These are phyloP conservation scores for Rhagonycha fulva DNA, from an alignment of 2,888 invertebrate genomes.

Conservation along the genomic window DNA sequence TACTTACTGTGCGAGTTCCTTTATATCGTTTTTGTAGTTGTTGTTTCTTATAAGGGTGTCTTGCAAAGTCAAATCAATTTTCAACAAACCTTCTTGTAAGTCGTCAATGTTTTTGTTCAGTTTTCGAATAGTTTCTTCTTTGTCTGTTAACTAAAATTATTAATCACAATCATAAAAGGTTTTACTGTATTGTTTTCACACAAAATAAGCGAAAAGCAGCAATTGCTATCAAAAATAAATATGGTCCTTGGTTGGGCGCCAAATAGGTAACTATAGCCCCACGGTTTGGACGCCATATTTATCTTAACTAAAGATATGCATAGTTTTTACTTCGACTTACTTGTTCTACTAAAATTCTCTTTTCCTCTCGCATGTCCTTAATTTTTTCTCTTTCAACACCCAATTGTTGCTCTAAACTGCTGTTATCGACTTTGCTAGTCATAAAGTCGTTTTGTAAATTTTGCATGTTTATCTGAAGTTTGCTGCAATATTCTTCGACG, in stretches of 20 bases:
- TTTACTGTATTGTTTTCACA: too few species aligned
- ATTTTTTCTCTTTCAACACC: constrained; percentile 11
- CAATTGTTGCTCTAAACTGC: constrained; percentile 10
- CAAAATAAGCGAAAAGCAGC: too few species aligned
- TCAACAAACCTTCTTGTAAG: constrained; percentile 3
- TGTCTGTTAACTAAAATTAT: not conserved
- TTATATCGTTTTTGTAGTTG: constrained; percentile 1
- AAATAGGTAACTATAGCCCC: too few species aligned
- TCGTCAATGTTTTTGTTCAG: not conserved
- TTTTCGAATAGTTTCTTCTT: not conserved
- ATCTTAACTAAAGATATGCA: too few species aligned
- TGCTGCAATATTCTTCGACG: not conserved
- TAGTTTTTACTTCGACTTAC: not conserved
- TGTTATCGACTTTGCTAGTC: not conserved
- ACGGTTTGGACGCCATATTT: too few species aligned
- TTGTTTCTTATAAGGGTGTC: not conserved
- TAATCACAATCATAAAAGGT: not conserved
- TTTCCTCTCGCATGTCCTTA: constrained; percentile 7
- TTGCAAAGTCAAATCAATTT: constrained; percentile 5
- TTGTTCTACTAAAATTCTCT: not conserved
- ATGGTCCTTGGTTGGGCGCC: too few species aligned
- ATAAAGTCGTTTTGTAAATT: constrained; percentile 15
- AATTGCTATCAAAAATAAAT: too few species aligned
- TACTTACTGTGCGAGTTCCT: constrained; percentile 2
- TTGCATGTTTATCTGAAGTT: not conserved